Evolutionary conservation across 1,140 invertebrate genomes (phyloP).

Genomic region (Centruroides sculpturatus): DNA sequence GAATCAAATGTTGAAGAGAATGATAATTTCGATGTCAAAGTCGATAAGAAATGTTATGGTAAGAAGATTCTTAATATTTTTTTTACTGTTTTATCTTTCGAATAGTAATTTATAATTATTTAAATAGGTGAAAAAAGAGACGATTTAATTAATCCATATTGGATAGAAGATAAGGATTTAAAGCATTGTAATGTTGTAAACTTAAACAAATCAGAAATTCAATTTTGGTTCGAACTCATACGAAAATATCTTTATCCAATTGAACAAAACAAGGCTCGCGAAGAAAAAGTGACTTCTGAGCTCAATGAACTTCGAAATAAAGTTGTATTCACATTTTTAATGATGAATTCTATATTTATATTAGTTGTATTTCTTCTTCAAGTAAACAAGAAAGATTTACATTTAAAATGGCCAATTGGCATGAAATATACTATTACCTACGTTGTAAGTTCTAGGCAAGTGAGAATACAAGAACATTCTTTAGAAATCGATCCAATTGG

Average conservation of each 20-base stretch:
- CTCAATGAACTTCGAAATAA: slow-evolving; percentile 84
- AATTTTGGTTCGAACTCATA: slow-evolving; percentile 86
- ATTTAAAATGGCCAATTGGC: slow-evolving; percentile 85
- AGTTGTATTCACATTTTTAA: slow-evolving; percentile 91
- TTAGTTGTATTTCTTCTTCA: slow-evolving; percentile 94
- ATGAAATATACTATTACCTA: slow-evolving; percentile 86
- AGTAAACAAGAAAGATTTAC: slow-evolving; percentile 72
- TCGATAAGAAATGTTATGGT: neutral
- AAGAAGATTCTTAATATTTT: neutral
- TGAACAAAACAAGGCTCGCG: slow-evolving; percentile 77
- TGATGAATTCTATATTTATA: slow-evolving; percentile 95
- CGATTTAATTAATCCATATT: slow-evolving; percentile 73
- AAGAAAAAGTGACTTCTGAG: slow-evolving; percentile 75
- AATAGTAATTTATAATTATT: slow-evolving; percentile 4
- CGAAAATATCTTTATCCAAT: slow-evolving; percentile 88
- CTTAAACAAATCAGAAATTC: slow-evolving; percentile 55
- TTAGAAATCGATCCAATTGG: slow-evolving; percentile 89
- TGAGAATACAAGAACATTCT: slow-evolving; percentile 62
- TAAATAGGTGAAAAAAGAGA: slow-evolving; percentile 48
- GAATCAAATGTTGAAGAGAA: too few species aligned
- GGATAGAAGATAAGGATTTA: slow-evolving; percentile 79
- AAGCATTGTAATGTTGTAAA: slow-evolving; percentile 70
- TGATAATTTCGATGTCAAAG: too few species aligned
- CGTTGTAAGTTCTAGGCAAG: slow-evolving; percentile 70
- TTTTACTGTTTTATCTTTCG: neutral